Percentiles rank a stretch among this genome's conserved stretches.
These are phyloP conservation scores for Pelvicachromis taeniatus DNA, from an alignment of 2,113 vertebrate species.

Conservation along the genomic window DNA sequence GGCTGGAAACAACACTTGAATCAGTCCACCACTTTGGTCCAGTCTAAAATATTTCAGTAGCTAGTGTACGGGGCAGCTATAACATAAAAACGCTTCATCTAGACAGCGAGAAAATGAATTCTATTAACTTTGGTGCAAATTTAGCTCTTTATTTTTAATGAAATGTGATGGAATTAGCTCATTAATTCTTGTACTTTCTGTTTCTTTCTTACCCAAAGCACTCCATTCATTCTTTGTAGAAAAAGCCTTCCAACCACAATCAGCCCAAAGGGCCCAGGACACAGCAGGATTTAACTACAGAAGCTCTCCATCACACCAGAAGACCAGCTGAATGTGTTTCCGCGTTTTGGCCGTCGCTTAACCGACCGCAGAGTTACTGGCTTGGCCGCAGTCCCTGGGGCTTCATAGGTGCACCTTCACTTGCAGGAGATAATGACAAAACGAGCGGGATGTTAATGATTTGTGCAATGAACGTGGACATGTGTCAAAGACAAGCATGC, in stretches of 20 bases:
- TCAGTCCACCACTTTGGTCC: not conserved
- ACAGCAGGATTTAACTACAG: not conserved
- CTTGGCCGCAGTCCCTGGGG: not conserved
- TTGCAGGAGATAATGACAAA: not conserved
- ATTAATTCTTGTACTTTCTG: not conserved
- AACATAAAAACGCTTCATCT: not conserved
- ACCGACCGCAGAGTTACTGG: not conserved
- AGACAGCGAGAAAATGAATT: not conserved
- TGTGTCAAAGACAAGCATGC: slow-evolving; percentile 1
- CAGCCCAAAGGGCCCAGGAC: not conserved
- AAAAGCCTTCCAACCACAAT: not conserved
- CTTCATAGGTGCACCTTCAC: not conserved
- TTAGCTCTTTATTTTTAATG: not conserved
- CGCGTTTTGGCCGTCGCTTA: not conserved
- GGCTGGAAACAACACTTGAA: not conserved
- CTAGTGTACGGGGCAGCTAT: not conserved
- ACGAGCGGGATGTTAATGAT: slow-evolving; percentile 9
- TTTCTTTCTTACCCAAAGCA: not conserved
- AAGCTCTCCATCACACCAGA: not conserved
- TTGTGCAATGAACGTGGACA: slow-evolving; percentile 8
- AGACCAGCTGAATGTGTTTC: slow-evolving; percentile 25
- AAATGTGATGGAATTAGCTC: not conserved
- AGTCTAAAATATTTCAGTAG: not conserved
- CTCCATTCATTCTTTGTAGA: not conserved
- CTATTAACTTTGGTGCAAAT: not conserved